Base-by-base conservation (phyloP, 2,797 vertebrate species). In the Platalea minor region DNA sequence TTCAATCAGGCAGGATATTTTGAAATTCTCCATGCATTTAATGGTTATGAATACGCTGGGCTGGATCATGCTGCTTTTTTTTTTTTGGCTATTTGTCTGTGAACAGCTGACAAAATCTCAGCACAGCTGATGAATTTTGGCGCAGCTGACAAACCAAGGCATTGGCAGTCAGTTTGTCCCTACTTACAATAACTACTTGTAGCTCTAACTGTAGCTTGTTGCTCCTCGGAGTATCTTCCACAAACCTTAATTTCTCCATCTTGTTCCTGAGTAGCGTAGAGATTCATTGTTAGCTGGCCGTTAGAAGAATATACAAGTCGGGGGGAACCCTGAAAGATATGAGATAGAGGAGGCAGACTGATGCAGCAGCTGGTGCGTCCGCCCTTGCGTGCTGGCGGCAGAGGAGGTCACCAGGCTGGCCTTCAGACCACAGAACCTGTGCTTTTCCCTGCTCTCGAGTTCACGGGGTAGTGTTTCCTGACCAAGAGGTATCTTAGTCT, bases 51-150 rank as follows among this genome's bases (percentile, higher is more conserved):
- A 86, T 69, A 48, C 17, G 2, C 61, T 69, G 78, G 63, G 43
- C 39, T 76, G 76, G 69, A 63, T 68, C 64, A 24, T 35, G 43
- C 43, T 59, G 33, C 1, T 17, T 39, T 39, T 39, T 39, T 39
- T 21, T 33, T 35, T 67, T 33, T 29, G 24, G 15, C 39, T 73
- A 3, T 88, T 91, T 91, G n/a, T 81, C 57, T 85, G 2, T 18
- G 76, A 76, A 57, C 95, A 93, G 87, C 90, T 95, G 89, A 91
- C 72, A 82, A 25, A 85, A 48, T 69, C 88, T 75, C 76, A 51
- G 85, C 64, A 37, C 94, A 89, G 87, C 79, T 93, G 91, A 68
- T 81, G 70, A 41, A 82, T 64, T 57, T 51, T 92, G 93, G 84
- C 77, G 63, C 77, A 89, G 89, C 76, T 92, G 86, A 51, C 77